Conservation (phyloP, 2,797 vertebrate genomes). For the Cheirogaleus major region DNA sequence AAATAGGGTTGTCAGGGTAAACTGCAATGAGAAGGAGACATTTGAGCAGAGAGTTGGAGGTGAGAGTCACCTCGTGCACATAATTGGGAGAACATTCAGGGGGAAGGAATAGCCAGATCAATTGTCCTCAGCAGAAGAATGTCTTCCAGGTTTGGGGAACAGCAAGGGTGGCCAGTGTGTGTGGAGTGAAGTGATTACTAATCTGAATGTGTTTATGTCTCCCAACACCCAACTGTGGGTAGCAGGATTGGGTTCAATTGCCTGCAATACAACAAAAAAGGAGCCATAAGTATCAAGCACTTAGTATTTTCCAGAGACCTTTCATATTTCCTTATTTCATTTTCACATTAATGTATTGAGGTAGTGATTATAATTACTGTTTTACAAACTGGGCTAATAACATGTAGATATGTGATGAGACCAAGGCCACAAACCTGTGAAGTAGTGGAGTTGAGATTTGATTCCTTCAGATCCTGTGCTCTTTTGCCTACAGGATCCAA, state of each 20-base stretch:
- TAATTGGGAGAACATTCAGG: not conserved
- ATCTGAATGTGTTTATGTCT: not conserved
- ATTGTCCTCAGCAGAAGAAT: not conserved
- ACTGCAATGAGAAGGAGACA: not conserved
- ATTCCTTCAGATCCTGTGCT: not conserved
- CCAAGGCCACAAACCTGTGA: not conserved
- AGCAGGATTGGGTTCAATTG: not conserved
- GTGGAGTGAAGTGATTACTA: not conserved
- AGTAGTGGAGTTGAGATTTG: not conserved
- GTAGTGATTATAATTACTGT: not conserved
- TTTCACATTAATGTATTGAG: not conserved
- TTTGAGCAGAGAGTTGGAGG: not conserved
- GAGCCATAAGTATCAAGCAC: not conserved
- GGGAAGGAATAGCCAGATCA: not conserved
- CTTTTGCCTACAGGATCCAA: not conserved
- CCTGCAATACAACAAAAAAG: not conserved
- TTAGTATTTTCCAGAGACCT: not conserved
- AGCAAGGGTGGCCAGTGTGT: not conserved
- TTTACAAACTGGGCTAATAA: not conserved
- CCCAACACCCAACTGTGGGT: not conserved
- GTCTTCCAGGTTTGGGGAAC: not conserved
- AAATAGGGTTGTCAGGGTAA: not conserved
- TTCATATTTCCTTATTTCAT: not conserved
- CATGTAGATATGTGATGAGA: not conserved
- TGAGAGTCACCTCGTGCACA: not conserved